Conservation (phyloP, 2,888 invertebrate species). For the Stenchaetothrips biformis region DNA sequence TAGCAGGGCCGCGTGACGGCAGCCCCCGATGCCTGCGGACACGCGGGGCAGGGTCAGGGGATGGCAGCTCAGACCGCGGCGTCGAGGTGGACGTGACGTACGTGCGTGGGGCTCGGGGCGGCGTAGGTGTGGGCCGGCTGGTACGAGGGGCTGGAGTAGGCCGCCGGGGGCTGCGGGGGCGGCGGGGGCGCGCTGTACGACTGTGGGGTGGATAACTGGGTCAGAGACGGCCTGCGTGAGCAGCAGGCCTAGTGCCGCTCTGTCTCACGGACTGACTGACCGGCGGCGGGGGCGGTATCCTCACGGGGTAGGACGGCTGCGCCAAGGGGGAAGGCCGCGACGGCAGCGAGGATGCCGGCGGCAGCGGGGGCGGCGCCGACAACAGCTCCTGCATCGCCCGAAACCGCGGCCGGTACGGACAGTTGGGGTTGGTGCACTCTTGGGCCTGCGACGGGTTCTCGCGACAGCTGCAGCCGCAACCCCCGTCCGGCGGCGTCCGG, state of each 20-base stretch:
- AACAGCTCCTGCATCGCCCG: background rate
- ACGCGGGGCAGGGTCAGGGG: background rate
- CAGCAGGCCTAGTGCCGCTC: background rate
- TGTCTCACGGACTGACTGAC: background rate
- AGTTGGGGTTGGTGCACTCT: background rate
- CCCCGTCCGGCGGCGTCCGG: background rate
- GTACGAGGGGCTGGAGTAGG: background rate
- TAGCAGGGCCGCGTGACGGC: background rate
- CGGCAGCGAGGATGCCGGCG: background rate
- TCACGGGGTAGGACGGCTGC: background rate
- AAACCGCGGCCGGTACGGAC: background rate
- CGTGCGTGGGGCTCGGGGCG: no score
- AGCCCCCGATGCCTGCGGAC: background rate
- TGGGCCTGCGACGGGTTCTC: background rate
- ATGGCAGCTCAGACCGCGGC: no score
- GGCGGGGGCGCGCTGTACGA: background rate
- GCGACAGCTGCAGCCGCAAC: background rate
- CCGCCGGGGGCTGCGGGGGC: background rate
- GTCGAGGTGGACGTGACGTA: no score
- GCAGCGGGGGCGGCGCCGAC: background rate
- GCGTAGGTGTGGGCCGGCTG: background rate
- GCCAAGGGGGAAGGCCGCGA: background rate
- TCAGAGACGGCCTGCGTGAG: background rate
- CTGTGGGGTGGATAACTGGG: background rate
- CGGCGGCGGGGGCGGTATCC: background rate